Evolutionary conservation across 2,888 invertebrate species (phyloP), one percentile per base, ranked within the genome.

Genomic region (Pherbina coryleti): DNA sequence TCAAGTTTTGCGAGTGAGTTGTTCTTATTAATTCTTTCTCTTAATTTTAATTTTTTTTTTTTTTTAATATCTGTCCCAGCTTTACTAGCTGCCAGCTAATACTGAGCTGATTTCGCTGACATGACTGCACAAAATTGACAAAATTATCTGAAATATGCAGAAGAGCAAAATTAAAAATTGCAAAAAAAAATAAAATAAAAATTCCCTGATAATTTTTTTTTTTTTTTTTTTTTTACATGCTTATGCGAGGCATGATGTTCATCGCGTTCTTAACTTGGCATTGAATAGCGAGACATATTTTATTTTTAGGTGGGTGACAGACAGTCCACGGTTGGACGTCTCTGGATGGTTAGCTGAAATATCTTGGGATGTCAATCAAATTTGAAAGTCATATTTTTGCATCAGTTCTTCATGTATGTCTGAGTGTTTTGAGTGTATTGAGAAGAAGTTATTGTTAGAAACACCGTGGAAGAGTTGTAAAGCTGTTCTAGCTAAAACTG

Each of bases 81-180:
- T 72, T 60, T 57, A n/a, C n/a, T n/a, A 69, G 66, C 64, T 64
- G 37, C 75, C 79, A 80, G 80, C 87, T 86, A 86, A 86, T 86
- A 84, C 81, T 80, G 82, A 84, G 83, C 83, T 83, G 83, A 82
- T 17, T 60, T 83, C 82, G 82, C 80, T 88, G 82, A 83, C 82
- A 84, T 84, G 86, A 87, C 88, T 87, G 88, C 88, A 86, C 86
- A 86, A 84, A 84, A 87, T 87, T 87, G 87, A 87, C 87, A 88
- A 87, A 88, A 86, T 87, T 88, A 87, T 87, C 88, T 87, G 85
- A 87, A 87, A 84, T 85, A 87, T 87, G 85, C 86, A 84, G 84
- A 83, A 84, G 84, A 82, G 75, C 49, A 60, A 71, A 76, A 77
- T 73, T 55, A 14, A 55, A 17, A 44, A 19, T 28, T 55, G 17